A percentile compares a stretch with the other conserved stretches of the same genome.
Evolutionary conservation across 2,113 vertebrate genomes (phyloP).

Genomic region (Taurulus bubalis): DNA sequence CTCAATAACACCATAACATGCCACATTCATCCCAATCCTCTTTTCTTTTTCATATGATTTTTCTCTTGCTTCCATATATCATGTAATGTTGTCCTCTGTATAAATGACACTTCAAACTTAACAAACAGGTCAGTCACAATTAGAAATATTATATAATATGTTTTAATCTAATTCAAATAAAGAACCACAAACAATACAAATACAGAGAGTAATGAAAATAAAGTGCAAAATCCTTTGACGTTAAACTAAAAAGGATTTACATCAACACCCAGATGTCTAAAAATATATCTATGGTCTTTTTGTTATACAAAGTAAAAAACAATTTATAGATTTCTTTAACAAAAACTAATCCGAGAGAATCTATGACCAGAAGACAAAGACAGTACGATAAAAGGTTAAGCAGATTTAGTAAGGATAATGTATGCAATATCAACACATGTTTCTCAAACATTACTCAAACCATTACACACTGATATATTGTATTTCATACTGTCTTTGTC

Average conservation of each 20-base stretch:
- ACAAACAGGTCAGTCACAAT: neutral
- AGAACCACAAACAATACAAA: slow-evolving; percentile 59
- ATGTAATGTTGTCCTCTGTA: neutral
- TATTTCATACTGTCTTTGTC: slow-evolving; percentile 19
- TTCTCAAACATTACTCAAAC: slow-evolving; percentile 23
- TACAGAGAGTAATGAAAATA: slow-evolving; percentile 55
- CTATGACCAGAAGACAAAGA: slow-evolving; percentile 17
- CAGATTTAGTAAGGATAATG: neutral
- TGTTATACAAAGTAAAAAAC: neutral
- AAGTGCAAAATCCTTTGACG: slow-evolving; percentile 75
- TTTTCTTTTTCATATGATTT: neutral
- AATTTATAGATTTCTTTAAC: slow-evolving; percentile 10
- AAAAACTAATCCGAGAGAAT: slow-evolving; percentile 15
- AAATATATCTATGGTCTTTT: slow-evolving; percentile 37
- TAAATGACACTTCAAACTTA: neutral
- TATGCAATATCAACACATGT: slow-evolving; percentile 2
- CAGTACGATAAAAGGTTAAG: slow-evolving; percentile 10
- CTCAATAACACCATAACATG: neutral
- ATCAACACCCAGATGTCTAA: slow-evolving; percentile 13
- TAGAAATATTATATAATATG: slow-evolving; percentile 60
- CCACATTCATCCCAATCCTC: neutral
- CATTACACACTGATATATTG: neutral
- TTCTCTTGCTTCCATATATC: neutral
- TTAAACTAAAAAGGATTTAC: slow-evolving; percentile 53
- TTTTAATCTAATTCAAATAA: slow-evolving; percentile 42